These are phyloP conservation scores for Stictocephala bisonia DNA, from an alignment of 2,888 invertebrate species.

Conservation along the genomic window DNA sequence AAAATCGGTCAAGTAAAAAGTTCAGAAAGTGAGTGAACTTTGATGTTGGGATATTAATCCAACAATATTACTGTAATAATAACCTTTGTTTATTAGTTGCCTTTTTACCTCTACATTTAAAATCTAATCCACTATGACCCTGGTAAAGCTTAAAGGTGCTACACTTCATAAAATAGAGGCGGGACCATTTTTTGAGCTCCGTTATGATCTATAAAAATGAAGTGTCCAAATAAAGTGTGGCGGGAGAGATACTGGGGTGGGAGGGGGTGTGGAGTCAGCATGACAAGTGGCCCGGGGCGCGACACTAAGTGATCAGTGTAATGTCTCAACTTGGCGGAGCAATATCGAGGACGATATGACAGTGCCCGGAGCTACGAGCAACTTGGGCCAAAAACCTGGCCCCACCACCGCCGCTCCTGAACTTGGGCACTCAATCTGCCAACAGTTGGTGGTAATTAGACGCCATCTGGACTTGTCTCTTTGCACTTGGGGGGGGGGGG, in stretches of 20 bases:
- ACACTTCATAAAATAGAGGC: too few species aligned
- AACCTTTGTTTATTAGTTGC: too few species aligned
- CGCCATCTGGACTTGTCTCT: constrained; percentile 20
- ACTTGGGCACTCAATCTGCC: background rate
- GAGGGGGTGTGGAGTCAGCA: background rate
- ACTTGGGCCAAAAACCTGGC: constrained; percentile 24
- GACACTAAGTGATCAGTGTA: constrained; percentile 27
- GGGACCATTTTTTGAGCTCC: constrained; percentile 6
- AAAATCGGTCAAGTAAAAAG: too few species aligned
- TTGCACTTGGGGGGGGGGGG: too few species aligned
- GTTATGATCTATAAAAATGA: constrained; percentile 25
- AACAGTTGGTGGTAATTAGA: constrained; percentile 3
- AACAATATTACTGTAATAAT: too few species aligned
- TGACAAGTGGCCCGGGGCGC: constrained; percentile 10
- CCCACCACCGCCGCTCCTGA: background rate
- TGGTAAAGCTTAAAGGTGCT: too few species aligned
- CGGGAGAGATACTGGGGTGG: background rate
- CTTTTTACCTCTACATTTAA: too few species aligned
- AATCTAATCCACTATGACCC: too few species aligned
- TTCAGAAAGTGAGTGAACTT: too few species aligned
- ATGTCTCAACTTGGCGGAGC: constrained; percentile 23
- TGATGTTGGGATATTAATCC: too few species aligned
- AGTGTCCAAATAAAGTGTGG: constrained; percentile 18
- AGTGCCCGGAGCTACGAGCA: background rate
- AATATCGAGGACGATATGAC: constrained; percentile 20